phyloP scores from a whole-genome alignment of 2,113 vertebrate genomes.

The Malaclemys terrapin region DNA sequence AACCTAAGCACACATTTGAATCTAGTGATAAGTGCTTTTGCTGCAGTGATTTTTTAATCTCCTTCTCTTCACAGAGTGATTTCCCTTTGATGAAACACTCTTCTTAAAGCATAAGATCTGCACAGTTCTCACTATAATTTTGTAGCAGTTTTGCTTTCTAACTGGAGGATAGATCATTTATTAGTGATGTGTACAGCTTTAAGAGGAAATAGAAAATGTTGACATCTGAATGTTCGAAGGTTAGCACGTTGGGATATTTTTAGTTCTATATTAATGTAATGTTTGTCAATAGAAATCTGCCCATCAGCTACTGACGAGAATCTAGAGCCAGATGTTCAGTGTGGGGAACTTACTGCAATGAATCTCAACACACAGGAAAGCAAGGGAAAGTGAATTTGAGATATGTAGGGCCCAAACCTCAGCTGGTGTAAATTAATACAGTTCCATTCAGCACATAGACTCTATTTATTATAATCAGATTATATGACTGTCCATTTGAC shows the following conservation, averaged over 20 bases:
- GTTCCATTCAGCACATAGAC: not conserved
- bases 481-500: not conserved
- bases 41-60: not conserved
- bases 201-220: not conserved
- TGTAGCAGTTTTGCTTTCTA: not conserved
- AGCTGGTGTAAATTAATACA: not conserved
- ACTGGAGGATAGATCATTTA: not conserved
- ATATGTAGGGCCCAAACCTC: not conserved
- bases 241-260: not conserved
- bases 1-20: not conserved
- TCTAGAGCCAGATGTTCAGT: not conserved
- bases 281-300: not conserved
- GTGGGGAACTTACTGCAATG: not conserved
- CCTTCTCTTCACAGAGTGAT: not conserved
- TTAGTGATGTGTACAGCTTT: not conserved
- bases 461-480: not conserved
- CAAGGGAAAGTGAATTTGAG: not conserved
- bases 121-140: not conserved
- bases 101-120: not conserved
- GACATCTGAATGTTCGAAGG: not conserved
- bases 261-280: not conserved
- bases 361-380: not conserved
- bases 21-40: not conserved
- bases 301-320: not conserved
- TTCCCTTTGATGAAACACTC: not conserved